A percentile compares a stretch with the other conserved stretches of the same genome.
These are phyloP conservation scores for Drosophila serrata DNA, from an alignment of 1,140 invertebrate genomes.

Conservation along the genomic window DNA sequence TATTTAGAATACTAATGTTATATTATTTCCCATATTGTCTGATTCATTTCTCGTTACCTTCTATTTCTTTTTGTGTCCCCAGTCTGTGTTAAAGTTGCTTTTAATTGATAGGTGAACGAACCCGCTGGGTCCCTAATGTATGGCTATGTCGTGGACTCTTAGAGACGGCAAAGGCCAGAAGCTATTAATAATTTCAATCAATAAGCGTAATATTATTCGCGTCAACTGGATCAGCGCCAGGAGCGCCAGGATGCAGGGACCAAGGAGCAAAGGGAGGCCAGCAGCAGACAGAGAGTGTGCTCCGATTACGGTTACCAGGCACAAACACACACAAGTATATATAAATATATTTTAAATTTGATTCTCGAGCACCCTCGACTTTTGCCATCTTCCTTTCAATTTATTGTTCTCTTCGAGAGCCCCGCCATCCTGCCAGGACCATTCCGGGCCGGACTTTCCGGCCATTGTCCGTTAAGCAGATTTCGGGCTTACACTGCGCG, in stretches of 20 bases:
- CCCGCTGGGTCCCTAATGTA: constrained; percentile 55
- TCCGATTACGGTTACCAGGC: constrained; percentile 48
- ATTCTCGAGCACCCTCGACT: constrained; percentile 41
- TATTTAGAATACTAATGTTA: not conserved
- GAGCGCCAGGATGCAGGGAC: constrained; percentile 12
- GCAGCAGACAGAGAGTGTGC: constrained; percentile 30
- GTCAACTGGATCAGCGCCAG: constrained; percentile 33
- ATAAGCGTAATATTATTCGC: constrained; percentile 57
- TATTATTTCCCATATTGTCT: not conserved
- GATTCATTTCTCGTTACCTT: not conserved
- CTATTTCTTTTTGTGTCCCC: not conserved
- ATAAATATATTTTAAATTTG: constrained; percentile 44
- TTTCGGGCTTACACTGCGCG: constrained; percentile 40
- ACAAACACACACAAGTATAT: constrained; percentile 5
- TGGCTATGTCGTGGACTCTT: constrained; percentile 24
- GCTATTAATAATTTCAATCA: constrained; percentile 63
- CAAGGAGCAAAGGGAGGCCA: not conserved
- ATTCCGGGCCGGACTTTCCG: constrained; percentile 32
- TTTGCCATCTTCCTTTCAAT: constrained; percentile 42
- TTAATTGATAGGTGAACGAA: constrained; percentile 63
- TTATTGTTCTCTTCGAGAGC: constrained; percentile 38
- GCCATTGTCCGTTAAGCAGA: constrained; percentile 45
- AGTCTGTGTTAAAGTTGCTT: constrained; percentile 40
- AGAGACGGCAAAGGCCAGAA: constrained; percentile 45
- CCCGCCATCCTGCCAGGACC: constrained; percentile 11